phyloP scores from a whole-genome alignment of 2,113 vertebrate genomes.

The Chunga burmeisteri region DNA sequence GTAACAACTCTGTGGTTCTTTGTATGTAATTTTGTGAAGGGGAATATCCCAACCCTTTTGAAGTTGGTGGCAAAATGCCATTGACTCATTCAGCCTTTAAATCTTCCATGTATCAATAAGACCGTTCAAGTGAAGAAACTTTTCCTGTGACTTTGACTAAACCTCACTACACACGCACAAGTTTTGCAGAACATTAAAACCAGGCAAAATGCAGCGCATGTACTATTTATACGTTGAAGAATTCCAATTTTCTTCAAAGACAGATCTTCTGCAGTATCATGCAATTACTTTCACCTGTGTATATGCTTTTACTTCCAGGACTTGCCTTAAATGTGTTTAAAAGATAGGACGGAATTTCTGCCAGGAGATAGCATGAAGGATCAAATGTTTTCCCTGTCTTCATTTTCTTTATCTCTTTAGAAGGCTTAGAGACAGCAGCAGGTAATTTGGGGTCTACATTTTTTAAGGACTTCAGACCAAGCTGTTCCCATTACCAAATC shows the following conservation, averaged over 20 bases:
- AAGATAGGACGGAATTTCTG: conserved; percentile 46
- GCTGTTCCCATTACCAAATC: background rate
- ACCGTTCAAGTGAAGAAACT: background rate
- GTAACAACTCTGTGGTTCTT: background rate
- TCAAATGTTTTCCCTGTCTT: conserved; percentile 29
- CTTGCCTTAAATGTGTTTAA: conserved; percentile 33
- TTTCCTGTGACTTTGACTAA: background rate
- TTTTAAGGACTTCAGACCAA: background rate
- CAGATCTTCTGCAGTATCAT: conserved; percentile 3
- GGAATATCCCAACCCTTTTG: background rate
- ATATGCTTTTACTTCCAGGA: background rate
- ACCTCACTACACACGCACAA: background rate
- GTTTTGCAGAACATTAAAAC: background rate
- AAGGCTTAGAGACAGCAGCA: conserved; percentile 16
- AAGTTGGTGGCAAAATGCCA: background rate
- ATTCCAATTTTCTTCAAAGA: conserved; percentile 36
- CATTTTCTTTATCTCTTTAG: conserved; percentile 49
- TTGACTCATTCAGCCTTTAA: background rate
- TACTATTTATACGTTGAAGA: background rate
- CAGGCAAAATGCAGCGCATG: background rate
- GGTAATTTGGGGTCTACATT: conserved; percentile 7
- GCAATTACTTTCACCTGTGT: conserved; percentile 22
- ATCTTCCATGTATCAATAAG: background rate
- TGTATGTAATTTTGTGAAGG: background rate
- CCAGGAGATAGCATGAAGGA: conserved; percentile 18